Evolutionary conservation across 2,113 vertebrate species (phyloP), one percentile per base, ranked within the genome.

Genomic region (Leptobrachium ailaonicum): DNA sequence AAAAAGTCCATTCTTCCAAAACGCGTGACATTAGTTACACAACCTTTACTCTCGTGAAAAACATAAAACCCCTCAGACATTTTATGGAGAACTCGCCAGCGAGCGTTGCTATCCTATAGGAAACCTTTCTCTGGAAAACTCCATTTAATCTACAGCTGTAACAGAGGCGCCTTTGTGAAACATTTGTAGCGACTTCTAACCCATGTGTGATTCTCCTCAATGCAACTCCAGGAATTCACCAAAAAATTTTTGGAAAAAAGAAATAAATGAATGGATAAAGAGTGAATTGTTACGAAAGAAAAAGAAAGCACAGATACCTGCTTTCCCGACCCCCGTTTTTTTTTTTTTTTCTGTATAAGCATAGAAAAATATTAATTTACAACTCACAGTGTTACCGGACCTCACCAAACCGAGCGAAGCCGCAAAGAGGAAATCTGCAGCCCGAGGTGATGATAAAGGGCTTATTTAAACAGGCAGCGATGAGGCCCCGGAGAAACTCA

Each of bases 171-270:
- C 71, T 80, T 80, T 80, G 78, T 80, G 42, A 4, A 44, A 14
- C 66, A 71, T n/a, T 20, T 58, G 64, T 67, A 68, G 64, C 71
- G 68, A 64, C 53, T 60, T 80, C 71, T 58, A 60, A 66, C 32
- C 71, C 71, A 80, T 80, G 78, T 80, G 78, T 80, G 78, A 80
- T 68, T 74, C 78, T 80, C 71, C 64, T 74, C 71, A 44, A 80
- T 50, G 45, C 50, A 74, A 80, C 78, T 74, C 63, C n/a, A 68
- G n/a, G 71, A 73, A 80, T 80, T 68, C 64, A 45, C 67, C 58
- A 32, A 32, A 32, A 32, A 32, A 32, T 32, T 32, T 32, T 32
- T 32, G 20, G 20, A 32, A 32, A 32, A 32, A 32, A 32, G 20
- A 32, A 32, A 32, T 32, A 60, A 42, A 80, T 80, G 78, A 74